Evolutionary conservation across 2,888 invertebrate species (phyloP), one percentile per base, ranked within the genome.

Genomic region (Ptilodon capucinus): DNA sequence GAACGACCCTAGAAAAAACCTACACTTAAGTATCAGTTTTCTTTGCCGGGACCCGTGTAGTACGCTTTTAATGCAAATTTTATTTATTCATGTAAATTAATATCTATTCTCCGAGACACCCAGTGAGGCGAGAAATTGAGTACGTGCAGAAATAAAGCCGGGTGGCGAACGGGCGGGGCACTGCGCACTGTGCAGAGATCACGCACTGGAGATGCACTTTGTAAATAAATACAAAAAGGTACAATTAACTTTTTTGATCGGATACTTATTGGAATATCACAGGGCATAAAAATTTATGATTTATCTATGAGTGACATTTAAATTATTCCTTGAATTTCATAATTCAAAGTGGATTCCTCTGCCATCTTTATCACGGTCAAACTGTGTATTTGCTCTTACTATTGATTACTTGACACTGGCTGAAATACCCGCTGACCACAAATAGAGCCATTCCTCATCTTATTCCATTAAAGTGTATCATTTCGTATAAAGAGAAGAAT

Each of bases 11-110:
- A 57, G 44, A 17, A 64, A 69, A 65, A 67, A 57, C 62, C 58
- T 75, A 75, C 75, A 68, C 69, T 74, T 69, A 68, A 77, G 67
- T 65, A 79, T 79, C 79, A 81, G 81, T 84, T 81, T 81, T 74
- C 78, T 80, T 79, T 71, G 55, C 60, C 58, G 59, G 54, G 72
- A 69, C 39, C 48, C 71, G 68, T 74, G 79, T 76, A 58, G 76
- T 78, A 81, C 85, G 87, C 85, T 84, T 68, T 80, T 85, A 86
- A 90, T 90, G 90, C 87, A 89, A 91, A 91, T 91, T 90, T 87
- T 88, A 90, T 91, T 90, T 90, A 90, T 89, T 88, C 88, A 91
- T 91, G 91, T 89, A 91, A 90, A 90, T 91, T 90, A 91, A 89
- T 89, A 90, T 91, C 87, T 88, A 86, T 88, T 86, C 86, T 79